Evolutionary conservation across 2,888 invertebrate genomes (phyloP), one percentile per base, ranked within the genome.

Genomic region (Tethea ocularis): DNA sequence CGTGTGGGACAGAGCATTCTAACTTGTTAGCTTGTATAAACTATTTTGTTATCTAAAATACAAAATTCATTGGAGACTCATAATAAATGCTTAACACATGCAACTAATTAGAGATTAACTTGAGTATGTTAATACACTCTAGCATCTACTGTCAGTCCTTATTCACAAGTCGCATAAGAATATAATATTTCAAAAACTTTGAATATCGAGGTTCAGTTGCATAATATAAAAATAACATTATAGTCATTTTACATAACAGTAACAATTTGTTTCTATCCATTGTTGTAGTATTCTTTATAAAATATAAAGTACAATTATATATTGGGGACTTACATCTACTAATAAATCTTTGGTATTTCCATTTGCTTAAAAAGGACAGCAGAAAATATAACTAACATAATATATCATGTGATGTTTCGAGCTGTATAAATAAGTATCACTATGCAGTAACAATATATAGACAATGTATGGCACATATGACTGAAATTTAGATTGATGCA

Each of bases 191-290:
- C 77, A 83, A 85, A 46, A 84, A 82, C 79, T 80, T 82, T 74
- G 74, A 81, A 80, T 84, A 81, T 82, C 83, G 86, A 89, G 87
- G 87, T 89, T 82, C 77, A 79, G 83, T 84, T 83, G 82, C 80
- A 75, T 86, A 33, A 80, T 89, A 89, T 78, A 91, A 91, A 91
- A 91, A 91, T 89, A 89, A 91, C 80, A 82, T 81, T 80, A 68
- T 71, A 75, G 74, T 78, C 74, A 80, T 74, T 78, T 71, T 67
- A 75, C 72, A 76, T 73, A 87, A 91, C 92, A 92, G 92, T 92
- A 92, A 92, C 88, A 92, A 92, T 91, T 86, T 92, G 92, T 91
- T 92, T 92, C 91, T 86, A 90, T 79, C 84, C 89, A 79, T 72
- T 67, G 61, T 66, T 41, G 72, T 75, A 77, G 76, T 76, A 76